Evolutionary conservation across 1,140 invertebrate species (phyloP).

Genomic region (Drosophila saltans): DNA sequence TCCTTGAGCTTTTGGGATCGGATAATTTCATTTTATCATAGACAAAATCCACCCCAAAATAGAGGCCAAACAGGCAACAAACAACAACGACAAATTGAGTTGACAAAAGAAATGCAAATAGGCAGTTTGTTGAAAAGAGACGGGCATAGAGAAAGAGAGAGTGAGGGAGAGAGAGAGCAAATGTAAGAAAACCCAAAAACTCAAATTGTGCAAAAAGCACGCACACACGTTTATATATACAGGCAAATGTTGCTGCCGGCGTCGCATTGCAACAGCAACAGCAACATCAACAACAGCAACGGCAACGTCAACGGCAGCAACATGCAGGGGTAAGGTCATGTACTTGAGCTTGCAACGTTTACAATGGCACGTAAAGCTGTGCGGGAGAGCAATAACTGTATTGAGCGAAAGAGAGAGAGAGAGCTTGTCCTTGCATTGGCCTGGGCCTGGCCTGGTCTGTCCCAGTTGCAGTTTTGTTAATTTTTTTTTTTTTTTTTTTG

Average conservation of each 20-base stretch:
- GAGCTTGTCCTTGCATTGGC: constrained; percentile 57
- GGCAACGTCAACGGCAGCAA: constrained; percentile 23
- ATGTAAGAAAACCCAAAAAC: constrained; percentile 30
- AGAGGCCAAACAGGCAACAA: background rate
- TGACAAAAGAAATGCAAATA: constrained; percentile 74
- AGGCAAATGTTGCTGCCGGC: constrained; percentile 29
- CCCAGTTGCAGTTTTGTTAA: constrained; percentile 17
- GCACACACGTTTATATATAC: constrained; percentile 38
- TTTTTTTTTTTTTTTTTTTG: constrained; percentile 7
- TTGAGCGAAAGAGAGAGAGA: background rate
- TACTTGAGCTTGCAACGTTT: constrained; percentile 71
- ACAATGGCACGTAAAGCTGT: constrained; percentile 54
- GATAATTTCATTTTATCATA: constrained; percentile 50
- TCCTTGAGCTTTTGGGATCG: constrained; percentile 64
- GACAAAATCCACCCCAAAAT: constrained; percentile 44
- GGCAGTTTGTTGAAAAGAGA: constrained; percentile 16
- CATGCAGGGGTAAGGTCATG: constrained; percentile 71
- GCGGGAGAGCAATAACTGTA: constrained; percentile 14
- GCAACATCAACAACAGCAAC: constrained; percentile 9
- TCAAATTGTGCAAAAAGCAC: constrained; percentile 68
- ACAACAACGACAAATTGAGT: constrained; percentile 14
- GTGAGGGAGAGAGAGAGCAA: background rate
- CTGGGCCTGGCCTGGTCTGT: constrained; percentile 8
- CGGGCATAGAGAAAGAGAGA: background rate
- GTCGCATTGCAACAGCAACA: constrained; percentile 28